Evolutionary conservation across 2,113 vertebrate species (phyloP), one percentile per base, ranked within the genome.

Genomic region (Brienomyrus longianalis): DNA sequence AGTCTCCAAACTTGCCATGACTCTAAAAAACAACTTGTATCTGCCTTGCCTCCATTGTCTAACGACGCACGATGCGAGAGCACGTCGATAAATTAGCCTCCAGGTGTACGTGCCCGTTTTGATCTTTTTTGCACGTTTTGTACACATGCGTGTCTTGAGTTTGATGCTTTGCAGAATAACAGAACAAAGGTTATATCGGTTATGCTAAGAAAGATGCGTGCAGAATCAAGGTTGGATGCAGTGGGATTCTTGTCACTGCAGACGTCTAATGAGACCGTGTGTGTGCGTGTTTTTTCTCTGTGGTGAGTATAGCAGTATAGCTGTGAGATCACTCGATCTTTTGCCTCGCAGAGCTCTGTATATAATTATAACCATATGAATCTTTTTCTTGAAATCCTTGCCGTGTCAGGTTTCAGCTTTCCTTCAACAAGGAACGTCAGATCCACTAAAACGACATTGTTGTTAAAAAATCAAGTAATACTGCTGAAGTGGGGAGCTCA

Each of bases 291-390:
- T 45, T 84, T 84, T 80, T 83, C 51, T 88, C 66, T 88, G 50
- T 17, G 47, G 10, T 56, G 70, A 94, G 96, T 97, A 97, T 96
- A 96, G 96, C 96, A 95, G 95, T 95, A 95, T 96, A 95, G 96
- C 97, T 96, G 97, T 96, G 96, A 96, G 96, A 97, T 96, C 95
- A 95, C 96, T 96, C 96, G 95, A 96, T 97, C 97, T 96, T 96
- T 97, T 97, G 97, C 96, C 97, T 96, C 95, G 96, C 96, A 95
- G 96, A 94, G 96, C 97, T 97, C 97, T 97, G 97, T 96, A 96
- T 97, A 96, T 98, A 98, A 98, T 99, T 98, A 97, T 95, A 98
- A 96, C 97, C 97, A 98, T 97, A 97, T 98, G 98, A 97, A 96
- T 95, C 92, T 43, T 52, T 89, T 89, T 88, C 93, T 91, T 91